Evolutionary conservation across 2,888 invertebrate genomes (phyloP), one percentile per base, ranked within the genome.

Genomic region (Platerodrilus igneus): DNA sequence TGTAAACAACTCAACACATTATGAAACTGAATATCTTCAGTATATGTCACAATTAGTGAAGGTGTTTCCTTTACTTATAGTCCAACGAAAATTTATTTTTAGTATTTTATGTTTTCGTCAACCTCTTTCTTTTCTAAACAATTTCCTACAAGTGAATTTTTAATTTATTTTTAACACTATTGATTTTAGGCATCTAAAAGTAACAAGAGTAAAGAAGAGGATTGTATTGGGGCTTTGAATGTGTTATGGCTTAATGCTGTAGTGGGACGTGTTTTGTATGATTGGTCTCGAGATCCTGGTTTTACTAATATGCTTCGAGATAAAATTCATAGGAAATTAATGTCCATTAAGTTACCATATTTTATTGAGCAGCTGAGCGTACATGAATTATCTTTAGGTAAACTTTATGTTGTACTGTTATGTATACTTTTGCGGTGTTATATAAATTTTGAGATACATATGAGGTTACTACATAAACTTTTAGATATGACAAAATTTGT

Each of bases 281-380:
- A 94, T 67, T 78, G 90, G 62, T 78, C 88, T 62, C 77, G 81
- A 18, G 83, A 88, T 62, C 75, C 78, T 2, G 67, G 70, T 41
- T 85, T 86, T 72, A 78, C 80, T 20, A 72, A 73, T 38, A 73
- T 79, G 45, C 75, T 93, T 20, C 81, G 83, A 62, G 79, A 81
- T 33, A 79, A 83, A 60, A 83, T 93, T 60, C 90, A 94, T 69
- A 78, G 83, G 59, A 94, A 94, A 70, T 72, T 94, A 2, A 78
- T 82, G 41, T 85, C 87, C 41, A 84, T 94, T 51, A 89, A 86
- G 75, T 67, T 88, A 47, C 93, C 94, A 1, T 83, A 86, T 55
- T 91, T 93, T 68, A 87, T 94, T 73, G 87, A 90, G 48, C 85
- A 86, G 50, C 73, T 94, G 34, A 68, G 77, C 30, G 78, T 93